A percentile compares a stretch with the other conserved stretches of the same genome.
These are phyloP conservation scores for Thalassarche chlororhynchos DNA, from an alignment of 2,113 vertebrate species.

Conservation along the genomic window DNA sequence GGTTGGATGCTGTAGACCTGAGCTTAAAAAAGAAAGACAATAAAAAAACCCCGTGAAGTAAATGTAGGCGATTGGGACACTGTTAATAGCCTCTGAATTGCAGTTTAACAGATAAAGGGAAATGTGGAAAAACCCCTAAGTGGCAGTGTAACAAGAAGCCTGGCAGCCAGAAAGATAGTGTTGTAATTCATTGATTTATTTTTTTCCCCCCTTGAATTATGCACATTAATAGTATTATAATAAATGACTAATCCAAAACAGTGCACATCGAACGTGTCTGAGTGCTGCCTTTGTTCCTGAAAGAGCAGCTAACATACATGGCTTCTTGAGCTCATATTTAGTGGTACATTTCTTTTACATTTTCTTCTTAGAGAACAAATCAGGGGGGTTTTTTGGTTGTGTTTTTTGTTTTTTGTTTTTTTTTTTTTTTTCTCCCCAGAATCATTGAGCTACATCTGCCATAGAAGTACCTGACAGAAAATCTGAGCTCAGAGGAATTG, in stretches of 20 bases:
- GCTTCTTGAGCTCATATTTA: not conserved
- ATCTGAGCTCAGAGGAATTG: not conserved
- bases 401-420: too few relatives aligned
- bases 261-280: not conserved
- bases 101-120: not conserved
- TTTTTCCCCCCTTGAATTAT: not conserved
- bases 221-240: not conserved
- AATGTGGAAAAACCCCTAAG: not conserved
- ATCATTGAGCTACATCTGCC: not conserved
- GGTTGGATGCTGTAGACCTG: not conserved
- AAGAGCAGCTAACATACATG: not conserved
- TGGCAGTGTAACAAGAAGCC: not conserved
- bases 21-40: not conserved
- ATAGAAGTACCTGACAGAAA: not conserved
- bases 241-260: constrained; percentile 38
- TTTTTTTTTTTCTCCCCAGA: not conserved
- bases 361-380: not conserved
- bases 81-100: not conserved
- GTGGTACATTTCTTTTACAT: not conserved
- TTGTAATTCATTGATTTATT: not conserved
- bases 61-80: not conserved
- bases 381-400: too few relatives aligned
- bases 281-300: not conserved
- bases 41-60: not conserved
- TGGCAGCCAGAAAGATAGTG: not conserved